Base-by-base conservation (phyloP, 2,888 invertebrate species). In the Cryptocephalus primarius region DNA sequence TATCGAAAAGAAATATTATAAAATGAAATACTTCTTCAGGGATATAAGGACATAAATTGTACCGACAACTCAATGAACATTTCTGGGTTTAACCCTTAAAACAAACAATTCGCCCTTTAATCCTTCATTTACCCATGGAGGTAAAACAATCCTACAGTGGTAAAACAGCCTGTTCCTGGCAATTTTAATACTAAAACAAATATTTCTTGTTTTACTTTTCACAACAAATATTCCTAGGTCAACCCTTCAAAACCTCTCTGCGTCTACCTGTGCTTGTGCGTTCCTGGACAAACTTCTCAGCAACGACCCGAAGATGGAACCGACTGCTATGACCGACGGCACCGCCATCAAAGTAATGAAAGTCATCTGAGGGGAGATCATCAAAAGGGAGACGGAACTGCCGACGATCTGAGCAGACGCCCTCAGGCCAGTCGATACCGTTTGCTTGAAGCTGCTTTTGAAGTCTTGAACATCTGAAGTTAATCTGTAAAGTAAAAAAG, bases 391-490 rank as follows among this genome's bases (percentile, higher is more conserved):
- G 12, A 82, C 74, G 1, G 85, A 76, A 53, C 87, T 88, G 0
- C 89, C 89, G 1, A 77, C 62, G 51, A 93, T 86, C 77, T 95
- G 95, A 0, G 94, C 86, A 4, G 78, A 69, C 41, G 92, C 90
- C 47, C 92, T 75, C 32, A 97, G 69, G 1, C 96, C 96, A 60
- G 94, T 94, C 1, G 95, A 89, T 40, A 97, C 82, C 22, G 88
- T 87, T 61, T 88, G 82, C 67, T 97, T 97, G 65, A 97, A 96
- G 1, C 90, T 87, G 59, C 94, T 92, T 71, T 97, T 97, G 67
- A 97, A 96, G 63, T 96, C 95, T 67, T 97, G 95, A 8, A 96
- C 84, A 71, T 97, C 96, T 40, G 86, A 81, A 31, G 94, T 94
- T 51, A 96, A 72, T 58, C 89, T 85, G 67, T 46, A 76, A 72